These are phyloP conservation scores for Alitta virens DNA, from an alignment of 2,888 invertebrate species.

Conservation along the genomic window DNA sequence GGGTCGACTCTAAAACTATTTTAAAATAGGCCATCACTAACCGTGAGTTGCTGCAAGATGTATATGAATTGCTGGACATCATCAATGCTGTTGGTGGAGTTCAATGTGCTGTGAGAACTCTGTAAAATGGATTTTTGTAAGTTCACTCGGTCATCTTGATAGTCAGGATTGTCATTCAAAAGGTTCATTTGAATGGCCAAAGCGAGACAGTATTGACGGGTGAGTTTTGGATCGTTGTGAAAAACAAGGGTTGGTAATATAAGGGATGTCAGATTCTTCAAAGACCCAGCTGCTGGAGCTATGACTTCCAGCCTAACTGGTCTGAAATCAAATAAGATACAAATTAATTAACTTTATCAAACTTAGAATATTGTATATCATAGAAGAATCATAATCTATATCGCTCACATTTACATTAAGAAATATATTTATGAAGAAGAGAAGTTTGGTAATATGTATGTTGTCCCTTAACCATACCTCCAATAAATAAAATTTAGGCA, in stretches of 20 bases:
- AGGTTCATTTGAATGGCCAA: slow-evolving; percentile 7
- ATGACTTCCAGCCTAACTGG: not conserved
- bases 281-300: not conserved
- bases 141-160: not conserved
- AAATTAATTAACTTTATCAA: not conserved
- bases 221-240: not conserved
- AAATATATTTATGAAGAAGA: too few relatives aligned
- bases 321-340: not conserved
- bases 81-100: not conserved
- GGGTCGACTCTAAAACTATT: too few relatives aligned
- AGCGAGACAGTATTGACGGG: slow-evolving; percentile 3
- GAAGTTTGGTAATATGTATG: not conserved
- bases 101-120: not conserved
- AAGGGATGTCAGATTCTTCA: not conserved
- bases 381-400: not conserved
- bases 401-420: too few relatives aligned
- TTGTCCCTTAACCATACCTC: too few relatives aligned
- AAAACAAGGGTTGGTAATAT: not conserved
- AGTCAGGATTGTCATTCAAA: not conserved
- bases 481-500: too few relatives aligned
- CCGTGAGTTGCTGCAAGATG: slow-evolving; percentile 4
- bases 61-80: slow-evolving; percentile 7
- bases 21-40: not conserved
- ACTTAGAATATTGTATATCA: not conserved
- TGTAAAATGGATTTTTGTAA: not conserved